Evolutionary conservation across 2,888 invertebrate genomes (phyloP), one percentile per base, ranked within the genome.

Genomic region (Luffia ferchaultella): DNA sequence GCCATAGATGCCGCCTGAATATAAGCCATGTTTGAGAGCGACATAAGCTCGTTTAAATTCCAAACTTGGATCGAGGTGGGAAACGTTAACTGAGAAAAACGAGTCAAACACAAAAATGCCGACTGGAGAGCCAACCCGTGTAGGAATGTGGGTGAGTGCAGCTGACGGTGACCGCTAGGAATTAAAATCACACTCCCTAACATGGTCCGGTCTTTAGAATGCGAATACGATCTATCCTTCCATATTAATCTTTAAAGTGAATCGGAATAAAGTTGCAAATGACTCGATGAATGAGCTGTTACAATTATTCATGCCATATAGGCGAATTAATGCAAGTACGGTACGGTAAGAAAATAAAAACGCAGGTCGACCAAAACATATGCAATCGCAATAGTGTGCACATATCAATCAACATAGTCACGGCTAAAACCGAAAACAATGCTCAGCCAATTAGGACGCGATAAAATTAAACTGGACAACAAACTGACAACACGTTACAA

Each of bases 31-130:
- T 73, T 73, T 65, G 62, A 64, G 66, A 76, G 73, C 68, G 57
- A 63, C 61, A 57, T 53, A 67, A n/a, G 48, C 67, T 75, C 70
- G 76, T 77, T 78, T 73, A 76, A 77, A 80, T 77, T 78, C 80
- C 61, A 19, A 49, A 49, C 16, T 20, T 43, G 54, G 62, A 62
- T 59, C 61, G 67, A 77, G 70, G 77, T 78, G 76, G 72, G 72
- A 78, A 78, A 75, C 70, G 67, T 63, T 61, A 55, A 57, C 58
- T 56, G 60, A 67, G 72, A 76, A 76, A 76, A 76, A 78, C 68
- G 64, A 70, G 57, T 58, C 62, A 67, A 67, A 63, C 61, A 70
- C 69, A 73, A 76, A 76, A 75, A 76, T 73, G 70, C 66, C 60
- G 53, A 50, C 54, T 48, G 47, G 63, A 75, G 73, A 76, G 80